A percentile compares a stretch with the other conserved stretches of the same genome.
Evolutionary conservation across 2,888 invertebrate species (phyloP).

Genomic region (Nephrotoma flavescens): DNA sequence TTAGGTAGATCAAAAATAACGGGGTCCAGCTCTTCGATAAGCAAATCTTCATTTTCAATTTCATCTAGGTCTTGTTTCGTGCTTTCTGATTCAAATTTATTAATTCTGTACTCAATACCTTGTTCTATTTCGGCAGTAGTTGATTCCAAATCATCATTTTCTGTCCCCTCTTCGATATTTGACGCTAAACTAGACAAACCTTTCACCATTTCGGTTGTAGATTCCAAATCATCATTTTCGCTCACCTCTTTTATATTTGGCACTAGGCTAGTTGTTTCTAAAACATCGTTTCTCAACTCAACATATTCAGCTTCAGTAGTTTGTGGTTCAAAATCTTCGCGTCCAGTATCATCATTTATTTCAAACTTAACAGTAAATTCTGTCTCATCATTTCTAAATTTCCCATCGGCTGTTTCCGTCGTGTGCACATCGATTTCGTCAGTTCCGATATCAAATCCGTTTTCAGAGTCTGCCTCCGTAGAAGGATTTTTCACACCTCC

Average conservation of each 20-base stretch:
- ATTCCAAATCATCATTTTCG: not conserved
- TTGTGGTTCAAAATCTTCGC: too few relatives aligned
- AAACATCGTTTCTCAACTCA: too few relatives aligned
- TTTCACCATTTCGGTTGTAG: not conserved
- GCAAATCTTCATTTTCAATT: not conserved
- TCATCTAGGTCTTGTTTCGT: not conserved
- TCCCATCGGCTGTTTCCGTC: not conserved
- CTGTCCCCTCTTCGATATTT: not conserved
- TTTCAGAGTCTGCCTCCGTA: not conserved
- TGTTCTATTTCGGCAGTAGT: not conserved
- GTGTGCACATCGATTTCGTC: not conserved
- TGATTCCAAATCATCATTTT: not conserved
- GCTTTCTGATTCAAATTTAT: not conserved
- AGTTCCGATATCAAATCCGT: not conserved
- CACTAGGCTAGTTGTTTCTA: too few relatives aligned
- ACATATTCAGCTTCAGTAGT: too few relatives aligned
- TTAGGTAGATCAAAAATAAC: not conserved
- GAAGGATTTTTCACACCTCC: not conserved
- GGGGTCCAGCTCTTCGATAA: not conserved
- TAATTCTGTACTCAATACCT: not conserved
- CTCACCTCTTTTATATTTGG: not conserved
- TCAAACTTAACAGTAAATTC: not conserved
- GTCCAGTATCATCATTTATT: too few relatives aligned
- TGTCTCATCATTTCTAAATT: not conserved
- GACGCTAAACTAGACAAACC: too few relatives aligned